phyloP scores from a whole-genome alignment of 2,888 invertebrate genomes.

The Anoplius nigerrimus region DNA sequence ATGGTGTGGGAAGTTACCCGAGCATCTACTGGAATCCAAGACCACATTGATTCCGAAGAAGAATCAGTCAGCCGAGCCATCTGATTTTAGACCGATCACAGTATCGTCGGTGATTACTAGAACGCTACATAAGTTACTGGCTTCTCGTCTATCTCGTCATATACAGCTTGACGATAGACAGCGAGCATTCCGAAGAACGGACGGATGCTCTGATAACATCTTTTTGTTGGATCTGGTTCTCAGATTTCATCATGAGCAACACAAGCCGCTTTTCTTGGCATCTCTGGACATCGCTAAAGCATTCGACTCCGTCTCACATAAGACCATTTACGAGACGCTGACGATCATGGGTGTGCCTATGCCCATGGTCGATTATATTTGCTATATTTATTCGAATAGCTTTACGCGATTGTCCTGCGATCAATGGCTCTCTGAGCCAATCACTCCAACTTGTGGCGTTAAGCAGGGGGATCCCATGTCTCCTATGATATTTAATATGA shows the following conservation, averaged over 20 bases:
- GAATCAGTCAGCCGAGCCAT: constrained; percentile 20
- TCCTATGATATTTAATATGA: background rate
- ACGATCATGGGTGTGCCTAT: background rate
- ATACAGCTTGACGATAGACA: background rate
- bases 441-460: background rate
- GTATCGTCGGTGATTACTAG: constrained; percentile 27
- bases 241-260: background rate
- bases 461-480: constrained; percentile 1
- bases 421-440: background rate
- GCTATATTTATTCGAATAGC: background rate
- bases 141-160: background rate
- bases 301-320: background rate
- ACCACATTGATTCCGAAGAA: constrained; percentile 42
- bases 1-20: constrained; percentile 26
- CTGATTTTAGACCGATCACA: constrained; percentile 39
- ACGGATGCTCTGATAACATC: background rate
- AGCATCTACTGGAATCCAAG: constrained; percentile 21
- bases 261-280: background rate
- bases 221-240: background rate
- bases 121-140: constrained; percentile 29
- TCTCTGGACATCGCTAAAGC: background rate
- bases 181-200: background rate
- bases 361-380: background rate
- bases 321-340: background rate
- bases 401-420: background rate